These are phyloP conservation scores for Myotis vivesi DNA, from an alignment of 2,797 vertebrate species.

Conservation along the genomic window DNA sequence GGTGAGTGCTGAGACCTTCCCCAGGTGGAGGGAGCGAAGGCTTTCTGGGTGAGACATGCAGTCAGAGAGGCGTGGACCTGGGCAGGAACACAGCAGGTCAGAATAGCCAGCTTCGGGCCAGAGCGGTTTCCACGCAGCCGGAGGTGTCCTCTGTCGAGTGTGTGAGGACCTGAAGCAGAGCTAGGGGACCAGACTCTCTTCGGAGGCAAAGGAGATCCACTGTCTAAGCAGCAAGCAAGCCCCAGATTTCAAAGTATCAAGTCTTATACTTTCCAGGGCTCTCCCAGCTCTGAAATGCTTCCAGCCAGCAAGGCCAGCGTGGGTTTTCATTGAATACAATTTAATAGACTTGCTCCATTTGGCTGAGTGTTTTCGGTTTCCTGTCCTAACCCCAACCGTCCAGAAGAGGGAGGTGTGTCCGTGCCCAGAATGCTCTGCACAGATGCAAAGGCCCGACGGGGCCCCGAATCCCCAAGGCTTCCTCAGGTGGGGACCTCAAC, in stretches of 20 bases:
- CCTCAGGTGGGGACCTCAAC: not conserved
- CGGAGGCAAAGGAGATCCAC: not conserved
- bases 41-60: not conserved
- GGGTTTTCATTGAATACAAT: not conserved
- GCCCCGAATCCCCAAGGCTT: not conserved
- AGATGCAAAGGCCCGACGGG: not conserved
- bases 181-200: not conserved
- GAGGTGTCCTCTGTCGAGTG: no score
- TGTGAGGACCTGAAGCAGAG: not conserved
- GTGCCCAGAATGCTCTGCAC: not conserved
- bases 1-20: not conserved
- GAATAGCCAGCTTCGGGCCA: fast-evolving
- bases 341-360: not conserved
- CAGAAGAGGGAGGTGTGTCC: not conserved
- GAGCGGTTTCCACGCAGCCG: not conserved
- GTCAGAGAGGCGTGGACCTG: not conserved
- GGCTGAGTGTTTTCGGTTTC: not conserved
- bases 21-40: not conserved
- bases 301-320: not conserved
- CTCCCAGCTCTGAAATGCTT: not conserved
- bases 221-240: not conserved
- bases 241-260: not conserved
- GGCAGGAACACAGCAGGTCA: not conserved
- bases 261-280: not conserved
- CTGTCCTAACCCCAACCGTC: not conserved